Conservation (phyloP, 2,113 vertebrate species). For the Proterorhinus semilunaris region DNA sequence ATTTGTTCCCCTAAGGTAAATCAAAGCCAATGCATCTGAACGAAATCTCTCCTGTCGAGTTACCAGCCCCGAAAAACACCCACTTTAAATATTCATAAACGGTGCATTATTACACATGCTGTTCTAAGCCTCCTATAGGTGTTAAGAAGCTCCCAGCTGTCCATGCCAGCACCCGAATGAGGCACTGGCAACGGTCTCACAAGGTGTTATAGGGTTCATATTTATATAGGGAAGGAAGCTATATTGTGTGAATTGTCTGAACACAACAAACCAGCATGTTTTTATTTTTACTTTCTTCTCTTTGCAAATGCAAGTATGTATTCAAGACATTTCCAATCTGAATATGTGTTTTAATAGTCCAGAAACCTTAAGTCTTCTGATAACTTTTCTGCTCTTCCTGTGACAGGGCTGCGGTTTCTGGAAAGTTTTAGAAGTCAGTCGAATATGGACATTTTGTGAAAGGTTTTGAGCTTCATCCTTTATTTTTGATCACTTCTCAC, state of each 20-base stretch:
- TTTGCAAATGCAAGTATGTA: neutral
- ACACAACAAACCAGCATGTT: too few species aligned
- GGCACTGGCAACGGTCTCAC: neutral
- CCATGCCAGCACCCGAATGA: slow-evolving; percentile 12
- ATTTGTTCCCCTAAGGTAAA: slow-evolving; percentile 37
- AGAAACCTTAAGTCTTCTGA: neutral
- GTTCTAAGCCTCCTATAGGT: slow-evolving; percentile 47
- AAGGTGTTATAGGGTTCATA: neutral
- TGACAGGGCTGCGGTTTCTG: neutral
- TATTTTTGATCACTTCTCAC: neutral
- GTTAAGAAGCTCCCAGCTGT: slow-evolving; percentile 26
- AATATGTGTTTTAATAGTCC: too few species aligned
- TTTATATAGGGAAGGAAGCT: neutral
- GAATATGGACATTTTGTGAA: neutral
- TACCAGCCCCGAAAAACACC: slow-evolving; percentile 14
- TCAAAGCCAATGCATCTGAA: slow-evolving; percentile 25
- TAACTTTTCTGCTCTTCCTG: neutral
- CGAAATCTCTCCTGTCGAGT: slow-evolving; percentile 34
- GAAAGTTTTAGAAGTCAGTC: neutral
- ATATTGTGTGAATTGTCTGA: neutral
- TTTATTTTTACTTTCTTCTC: too few species aligned
- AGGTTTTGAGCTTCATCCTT: neutral
- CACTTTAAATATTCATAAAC: slow-evolving; percentile 48
- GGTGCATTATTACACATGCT: slow-evolving; percentile 44
- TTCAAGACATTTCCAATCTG: too few species aligned